Base-by-base conservation (phyloP, 2,113 vertebrate species). In the Corynorhinus townsendii region DNA sequence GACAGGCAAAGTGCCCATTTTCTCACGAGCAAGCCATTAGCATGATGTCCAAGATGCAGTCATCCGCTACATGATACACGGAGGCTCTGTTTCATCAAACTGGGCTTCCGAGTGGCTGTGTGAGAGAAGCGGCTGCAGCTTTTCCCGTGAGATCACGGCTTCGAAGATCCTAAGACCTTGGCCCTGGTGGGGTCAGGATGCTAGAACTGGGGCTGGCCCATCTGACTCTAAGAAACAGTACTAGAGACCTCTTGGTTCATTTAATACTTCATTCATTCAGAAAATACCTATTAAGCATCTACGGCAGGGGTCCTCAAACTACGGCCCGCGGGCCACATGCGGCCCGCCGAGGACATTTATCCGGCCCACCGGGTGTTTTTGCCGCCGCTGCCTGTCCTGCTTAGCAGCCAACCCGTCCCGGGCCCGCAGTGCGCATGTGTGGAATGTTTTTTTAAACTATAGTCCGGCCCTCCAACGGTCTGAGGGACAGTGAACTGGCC, bases 1-100 rank as follows among this genome's bases (percentile, higher is more conserved):
- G 71, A 95, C 72, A 96, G 95, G 97, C 69, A 73, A 94, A 97
- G 96, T 96, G 97, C 92, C 92, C 59, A 33, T 89, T 97, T 98
- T 97, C 84, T 96, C 86, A 43, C 89, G 79, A 64, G 49, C 38
- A 69, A 90, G 86, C 89, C 94, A 76, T 56, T 75, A 95, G 79
- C 59, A 17, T 2, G 3, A 49, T 80, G 73, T 75, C 72, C 64
- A n/a, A 40, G 66, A 71, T 62, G 49, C 79, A 83, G 5, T 20
- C 86, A 47, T 75, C 43, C 28, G 2, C 38, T 69, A 45, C 73
- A 1, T 77, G 94, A 90, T 71, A 69, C 90, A 81, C 12, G 47
- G 75, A 3, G 64, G 59, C 7, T 33, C 71, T 95, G 96, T 92
- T 89, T 94, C 72, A 76, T 95, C 94, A 71, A 75, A 73, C 72